Conservation (phyloP, 2,888 invertebrate species). For the Auanema sp. region DNA sequence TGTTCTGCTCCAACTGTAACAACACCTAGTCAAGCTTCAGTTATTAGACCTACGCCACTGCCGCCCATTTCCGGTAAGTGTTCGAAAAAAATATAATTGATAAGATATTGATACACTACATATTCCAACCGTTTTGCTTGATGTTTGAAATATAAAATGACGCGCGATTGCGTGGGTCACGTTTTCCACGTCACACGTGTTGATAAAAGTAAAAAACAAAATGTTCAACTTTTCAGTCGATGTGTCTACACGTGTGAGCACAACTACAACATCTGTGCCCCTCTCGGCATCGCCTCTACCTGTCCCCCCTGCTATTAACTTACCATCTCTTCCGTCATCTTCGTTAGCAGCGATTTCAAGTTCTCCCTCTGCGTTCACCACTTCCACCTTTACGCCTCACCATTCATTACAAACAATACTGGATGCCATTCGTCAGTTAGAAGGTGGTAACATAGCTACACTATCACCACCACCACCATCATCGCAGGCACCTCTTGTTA, state of each 20-base stretch:
- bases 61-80: conserved; percentile 36
- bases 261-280: background rate
- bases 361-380: conserved; percentile 18
- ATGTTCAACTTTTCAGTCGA: conserved; percentile 23
- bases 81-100: background rate
- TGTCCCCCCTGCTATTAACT: conserved; percentile 1
- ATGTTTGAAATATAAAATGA: too few relatives aligned
- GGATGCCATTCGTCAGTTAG: conserved; percentile 94
- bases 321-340: conserved; percentile 12
- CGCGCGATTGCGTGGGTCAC: too few relatives aligned
- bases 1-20: conserved; percentile 13
- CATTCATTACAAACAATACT: conserved; percentile 85
- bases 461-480: conserved; percentile 39
- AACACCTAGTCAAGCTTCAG: conserved; percentile 25
- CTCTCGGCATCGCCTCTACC: conserved; percentile 3
- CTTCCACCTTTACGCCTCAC: conserved; percentile 27
- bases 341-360: conserved; percentile 8
- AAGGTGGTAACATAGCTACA: conserved; percentile 72
- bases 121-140: too few relatives aligned
- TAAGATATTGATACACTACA: background rate
- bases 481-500: conserved; percentile 43
- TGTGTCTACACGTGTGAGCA: conserved; percentile 15
- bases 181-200: too few relatives aligned
- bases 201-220: too few relatives aligned
- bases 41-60: conserved; percentile 45